Evolutionary conservation across 2,113 vertebrate species (phyloP), one percentile per base, ranked within the genome.

Genomic region (Pachyramphus minor): DNA sequence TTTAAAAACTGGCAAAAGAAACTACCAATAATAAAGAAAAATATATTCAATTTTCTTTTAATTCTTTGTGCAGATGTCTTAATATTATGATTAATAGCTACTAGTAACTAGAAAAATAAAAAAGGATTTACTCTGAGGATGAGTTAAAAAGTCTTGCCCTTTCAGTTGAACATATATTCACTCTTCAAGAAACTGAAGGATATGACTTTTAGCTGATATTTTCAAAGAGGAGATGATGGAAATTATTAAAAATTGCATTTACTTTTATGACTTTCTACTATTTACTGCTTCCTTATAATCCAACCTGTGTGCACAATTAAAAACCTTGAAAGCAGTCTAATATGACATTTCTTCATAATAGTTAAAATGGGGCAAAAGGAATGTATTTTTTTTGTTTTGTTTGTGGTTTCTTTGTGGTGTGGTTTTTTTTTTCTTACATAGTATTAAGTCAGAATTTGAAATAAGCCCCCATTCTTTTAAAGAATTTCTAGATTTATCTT

Each of bases 311-410:
- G 15, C 7, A 33, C 15, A 71, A 41, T 58, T 24, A 58, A 81
- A 83, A 91, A 33, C 5, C 14, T 53, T 74, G 30, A 93, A 37
- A 69, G 7, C 2, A 37, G 41, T 8, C 5, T 72, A 11, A 13
- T 25, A 42, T 20, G 47, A 18, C 3, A 66, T 35, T 75, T 82
- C 25, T 68, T 59, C 14, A 1, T 27, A 42, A 60, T n/a, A 75
- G 4, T 37, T 45, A 22, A 13, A 76, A 22, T 10, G 4, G 8
- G 5, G 24, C 2, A 21, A 15, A 0, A 4, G 67, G 42, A 18
- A 5, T 3, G 5, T 1, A 5, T 75, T n/a, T 44, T 11, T 28
- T 84, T 63, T 5, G 4, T 17, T 55, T 67, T 31, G 12, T 8
- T 72, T 56, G 9, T 50, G 63, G 5, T 39, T 27, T 71, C 4